Evolutionary conservation across 2,113 vertebrate species (phyloP), one percentile per base, ranked within the genome.

Genomic region (Alligator mississippiensis): DNA sequence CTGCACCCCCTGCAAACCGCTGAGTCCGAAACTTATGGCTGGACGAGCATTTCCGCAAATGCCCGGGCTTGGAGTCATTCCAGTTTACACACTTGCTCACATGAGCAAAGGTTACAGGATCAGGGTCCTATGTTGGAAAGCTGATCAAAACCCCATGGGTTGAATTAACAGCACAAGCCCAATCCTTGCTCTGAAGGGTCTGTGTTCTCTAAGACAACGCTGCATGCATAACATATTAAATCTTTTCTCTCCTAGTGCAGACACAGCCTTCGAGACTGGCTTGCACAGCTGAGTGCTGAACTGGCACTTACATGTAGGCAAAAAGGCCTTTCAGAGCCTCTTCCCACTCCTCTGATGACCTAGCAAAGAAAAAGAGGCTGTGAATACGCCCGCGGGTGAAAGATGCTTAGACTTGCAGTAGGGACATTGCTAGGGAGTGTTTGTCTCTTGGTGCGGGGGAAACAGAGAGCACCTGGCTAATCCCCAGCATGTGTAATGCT

Each of bases 281-380:
- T 86, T 64, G 60, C 58, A 17, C 18, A 18, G 22, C 30, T 5
- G 5, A 34, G 59, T 64, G 4, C 18, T 18, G 27, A 60, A 27
- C 38, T 34, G 30, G 12, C 28, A 90, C 95, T 97, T 88, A 96
- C 97, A 96, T 86, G 88, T 96, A 94, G 11, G 3, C 34, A 24
- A 95, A 94, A n/a, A 97, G 92, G 5, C 89, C 89, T 61, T 87
- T 93, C 63, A 96, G 85, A 1, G 96, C 97, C 1, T 4, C 28
- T 64, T 96, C 72, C 96, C 95, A 96, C 47, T 96, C 82, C 1
- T 30, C 55, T 0, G 89, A 95, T 1, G 93, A 96, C 84, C 94
- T 96, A 89, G 27, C 2, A 7, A 76, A 62, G 18, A 85, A 34
- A 68, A 0, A 1, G 28, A 55, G 9, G 12, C 2, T 25, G 21